Conservation (phyloP, 2,888 invertebrate species). For the Clistopyga incitator region DNA sequence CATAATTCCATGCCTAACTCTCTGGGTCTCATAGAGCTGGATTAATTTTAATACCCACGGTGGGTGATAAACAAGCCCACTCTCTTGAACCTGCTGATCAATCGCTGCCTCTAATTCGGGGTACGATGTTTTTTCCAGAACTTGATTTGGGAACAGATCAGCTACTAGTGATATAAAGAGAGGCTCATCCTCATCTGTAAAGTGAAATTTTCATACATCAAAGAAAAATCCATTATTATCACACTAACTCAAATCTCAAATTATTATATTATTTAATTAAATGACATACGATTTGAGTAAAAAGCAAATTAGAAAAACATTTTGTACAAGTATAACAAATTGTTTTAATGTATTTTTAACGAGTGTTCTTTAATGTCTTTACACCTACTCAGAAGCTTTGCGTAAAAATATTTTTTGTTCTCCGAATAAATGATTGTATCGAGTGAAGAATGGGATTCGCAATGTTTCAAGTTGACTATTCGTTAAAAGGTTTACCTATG, state of each 20-base stretch:
- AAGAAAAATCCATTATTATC: too few species aligned
- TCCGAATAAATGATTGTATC: too few species aligned
- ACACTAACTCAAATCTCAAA: too few species aligned
- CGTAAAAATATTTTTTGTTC: too few species aligned
- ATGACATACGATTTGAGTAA: too few species aligned
- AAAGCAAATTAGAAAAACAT: too few species aligned
- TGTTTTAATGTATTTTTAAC: too few species aligned
- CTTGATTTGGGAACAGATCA: constrained; percentile 97
- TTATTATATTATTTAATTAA: too few species aligned
- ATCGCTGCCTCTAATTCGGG: constrained; percentile 96
- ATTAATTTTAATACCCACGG: constrained; percentile 98
- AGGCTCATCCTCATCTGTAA: constrained; percentile 96
- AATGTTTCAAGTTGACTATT: not conserved
- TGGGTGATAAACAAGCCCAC: constrained; percentile 95
- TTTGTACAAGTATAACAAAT: too few species aligned
- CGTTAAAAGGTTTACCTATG: constrained; percentile 85
- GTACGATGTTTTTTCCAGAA: constrained; percentile 95
- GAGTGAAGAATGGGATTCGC: too few species aligned
- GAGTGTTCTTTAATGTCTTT: too few species aligned
- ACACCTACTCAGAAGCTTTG: too few species aligned
- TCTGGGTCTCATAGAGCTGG: constrained; percentile 97
- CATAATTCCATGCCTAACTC: constrained; percentile 98
- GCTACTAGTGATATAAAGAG: constrained; percentile 98
- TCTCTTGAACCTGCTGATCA: constrained; percentile 91
- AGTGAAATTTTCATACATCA: not conserved